Evolutionary conservation across 92 coral and sea anemone species (phyloP).

Genomic region (Heteractis magnifica): DNA sequence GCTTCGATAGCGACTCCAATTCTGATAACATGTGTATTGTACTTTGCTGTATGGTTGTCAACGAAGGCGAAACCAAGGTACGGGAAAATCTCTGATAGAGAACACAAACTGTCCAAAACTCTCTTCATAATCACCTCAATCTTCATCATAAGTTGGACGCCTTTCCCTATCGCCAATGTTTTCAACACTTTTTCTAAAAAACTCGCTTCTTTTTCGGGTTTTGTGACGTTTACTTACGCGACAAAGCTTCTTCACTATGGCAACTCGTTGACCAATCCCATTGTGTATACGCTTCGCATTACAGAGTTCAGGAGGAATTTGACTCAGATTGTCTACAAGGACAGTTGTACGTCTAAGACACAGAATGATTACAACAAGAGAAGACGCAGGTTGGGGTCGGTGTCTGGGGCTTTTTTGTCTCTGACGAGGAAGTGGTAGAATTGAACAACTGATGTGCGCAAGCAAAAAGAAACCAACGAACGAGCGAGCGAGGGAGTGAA

Average conservation of each 20-base stretch:
- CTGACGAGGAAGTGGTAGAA: background rate
- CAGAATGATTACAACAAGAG: background rate
- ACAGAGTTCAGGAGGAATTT: slow-evolving; percentile 25
- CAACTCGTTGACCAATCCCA: slow-evolving; percentile 11
- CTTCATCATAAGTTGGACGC: slow-evolving; percentile 39
- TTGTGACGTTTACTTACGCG: slow-evolving; percentile 2
- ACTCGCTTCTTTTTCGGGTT: slow-evolving; percentile 18
- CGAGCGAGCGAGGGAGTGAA: too few species aligned
- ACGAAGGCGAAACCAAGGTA: background rate
- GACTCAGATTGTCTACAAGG: background rate
- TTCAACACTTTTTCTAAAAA: slow-evolving; percentile 10
- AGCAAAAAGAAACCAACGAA: too few species aligned
- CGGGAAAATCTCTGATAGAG: slow-evolving; percentile 15
- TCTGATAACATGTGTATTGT: slow-evolving; percentile 22
- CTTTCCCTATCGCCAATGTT: slow-evolving; percentile 34
- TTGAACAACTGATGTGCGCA: too few species aligned
- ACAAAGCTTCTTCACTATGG: slow-evolving; percentile 27
- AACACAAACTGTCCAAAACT: slow-evolving; percentile 16
- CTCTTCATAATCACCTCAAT: slow-evolving; percentile 33
- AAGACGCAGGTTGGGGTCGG: background rate
- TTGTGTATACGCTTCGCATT: slow-evolving; percentile 15
- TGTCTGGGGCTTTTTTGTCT: background rate
- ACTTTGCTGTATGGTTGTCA: slow-evolving; percentile 32
- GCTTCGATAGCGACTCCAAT: slow-evolving; percentile 12
- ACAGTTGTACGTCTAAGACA: background rate